These are phyloP conservation scores for Melanogrammus aeglefinus DNA, from an alignment of 2,797 vertebrate genomes.

Conservation along the genomic window DNA sequence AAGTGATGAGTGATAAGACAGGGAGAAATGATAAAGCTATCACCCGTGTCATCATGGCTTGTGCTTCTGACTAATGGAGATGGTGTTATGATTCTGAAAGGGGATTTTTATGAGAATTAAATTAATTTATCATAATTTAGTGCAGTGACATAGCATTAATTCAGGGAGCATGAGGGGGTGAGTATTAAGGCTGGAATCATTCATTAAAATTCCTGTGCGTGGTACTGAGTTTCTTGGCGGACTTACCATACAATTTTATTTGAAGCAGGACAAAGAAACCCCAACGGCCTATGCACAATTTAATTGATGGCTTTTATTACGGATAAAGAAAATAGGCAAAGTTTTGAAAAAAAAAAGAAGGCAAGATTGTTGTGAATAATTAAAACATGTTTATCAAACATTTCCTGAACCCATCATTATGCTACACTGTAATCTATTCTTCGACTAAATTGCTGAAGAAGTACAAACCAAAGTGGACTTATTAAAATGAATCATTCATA, in stretches of 20 bases:
- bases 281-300: background rate
- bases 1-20: background rate
- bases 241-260: slow-evolving; percentile 15
- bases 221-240: slow-evolving; percentile 25
- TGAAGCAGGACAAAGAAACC: slow-evolving; percentile 12
- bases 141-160: slow-evolving; percentile 16
- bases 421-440: background rate
- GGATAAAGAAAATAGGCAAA: background rate
- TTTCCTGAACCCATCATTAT: background rate
- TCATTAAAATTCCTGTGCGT: slow-evolving; percentile 7
- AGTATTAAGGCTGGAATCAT: slow-evolving; percentile 24
- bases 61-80: slow-evolving; percentile 13
- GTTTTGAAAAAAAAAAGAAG: background rate
- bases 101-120: slow-evolving; percentile 12
- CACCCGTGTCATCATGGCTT: slow-evolving; percentile 18
- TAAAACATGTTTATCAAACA: no score
- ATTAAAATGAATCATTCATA: background rate
- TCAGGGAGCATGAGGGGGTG: slow-evolving; percentile 20
- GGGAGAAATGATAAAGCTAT: background rate
- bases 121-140: slow-evolving; percentile 39
- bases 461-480: background rate
- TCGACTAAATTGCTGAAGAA: background rate
- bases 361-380: no score
- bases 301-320: slow-evolving; percentile 8
- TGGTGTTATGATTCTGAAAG: slow-evolving; percentile 6